Conservation (phyloP, 2,113 vertebrate species). For the Antennarius striatus region DNA sequence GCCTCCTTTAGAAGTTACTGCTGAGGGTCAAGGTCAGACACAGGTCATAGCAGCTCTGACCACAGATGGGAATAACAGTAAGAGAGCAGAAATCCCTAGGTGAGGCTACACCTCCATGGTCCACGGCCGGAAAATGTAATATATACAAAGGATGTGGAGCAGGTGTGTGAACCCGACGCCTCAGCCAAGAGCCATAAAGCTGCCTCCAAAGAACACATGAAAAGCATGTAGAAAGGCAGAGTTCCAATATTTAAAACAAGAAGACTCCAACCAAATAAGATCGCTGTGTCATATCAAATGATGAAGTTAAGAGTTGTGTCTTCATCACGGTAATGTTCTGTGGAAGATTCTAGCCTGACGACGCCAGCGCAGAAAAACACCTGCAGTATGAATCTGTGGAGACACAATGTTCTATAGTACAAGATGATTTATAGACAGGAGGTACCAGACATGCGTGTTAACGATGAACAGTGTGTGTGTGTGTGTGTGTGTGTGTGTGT, state of each 20-base stretch:
- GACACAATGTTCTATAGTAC: too few relatives aligned
- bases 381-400: too few relatives aligned
- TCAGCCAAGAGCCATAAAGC: slow-evolving; percentile 37
- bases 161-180: slow-evolving; percentile 21
- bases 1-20: background rate
- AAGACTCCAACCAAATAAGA: background rate
- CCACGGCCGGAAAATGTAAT: slow-evolving; percentile 9
- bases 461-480: too few relatives aligned
- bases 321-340: background rate
- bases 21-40: slow-evolving; percentile 9
- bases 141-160: slow-evolving; percentile 32
- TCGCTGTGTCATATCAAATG: background rate
- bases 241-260: background rate
- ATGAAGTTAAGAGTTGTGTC: background rate
- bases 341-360: too few relatives aligned
- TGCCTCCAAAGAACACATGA: slow-evolving; percentile 15
- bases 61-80: slow-evolving; percentile 28
- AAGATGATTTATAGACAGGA: too few relatives aligned
- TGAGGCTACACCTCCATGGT: background rate
- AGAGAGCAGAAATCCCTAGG: slow-evolving; percentile 2
- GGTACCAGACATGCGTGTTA: too few relatives aligned
- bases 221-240: slow-evolving; percentile 14
- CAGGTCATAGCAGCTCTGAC: background rate
- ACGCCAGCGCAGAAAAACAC: too few relatives aligned
- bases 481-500: too few relatives aligned